Percentiles rank a stretch among this genome's conserved stretches.
phyloP scores from a whole-genome alignment of 2,113 vertebrate genomes.

The Athene cunicularia region DNA sequence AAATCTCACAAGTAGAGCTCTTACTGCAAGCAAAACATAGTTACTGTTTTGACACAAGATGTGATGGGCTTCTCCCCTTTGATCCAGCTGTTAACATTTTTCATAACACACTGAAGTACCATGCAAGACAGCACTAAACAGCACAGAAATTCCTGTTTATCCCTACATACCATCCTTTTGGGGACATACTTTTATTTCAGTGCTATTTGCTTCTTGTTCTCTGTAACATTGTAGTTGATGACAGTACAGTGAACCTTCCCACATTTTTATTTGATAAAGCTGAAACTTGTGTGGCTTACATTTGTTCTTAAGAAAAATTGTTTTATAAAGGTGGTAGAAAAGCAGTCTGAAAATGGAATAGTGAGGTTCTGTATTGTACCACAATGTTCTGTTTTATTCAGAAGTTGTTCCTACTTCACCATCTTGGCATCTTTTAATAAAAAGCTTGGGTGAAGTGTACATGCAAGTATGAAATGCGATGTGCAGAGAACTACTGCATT shows the following conservation, averaged over 20 bases:
- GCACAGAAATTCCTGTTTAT: background rate
- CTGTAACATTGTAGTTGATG: background rate
- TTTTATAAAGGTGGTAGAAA: background rate
- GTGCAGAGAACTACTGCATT: accelerated
- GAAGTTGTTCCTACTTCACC: background rate
- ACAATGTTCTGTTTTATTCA: background rate
- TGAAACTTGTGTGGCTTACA: background rate
- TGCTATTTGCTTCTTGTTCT: background rate
- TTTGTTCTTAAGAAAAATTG: background rate
- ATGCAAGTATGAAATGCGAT: background rate
- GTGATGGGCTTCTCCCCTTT: background rate
- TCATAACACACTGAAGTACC: background rate
- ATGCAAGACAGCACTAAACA: background rate
- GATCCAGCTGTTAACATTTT: background rate
- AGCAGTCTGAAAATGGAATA: background rate
- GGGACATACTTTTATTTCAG: background rate
- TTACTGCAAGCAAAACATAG: background rate
- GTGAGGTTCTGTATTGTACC: background rate
- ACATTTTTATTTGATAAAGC: background rate
- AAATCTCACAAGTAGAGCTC: background rate
- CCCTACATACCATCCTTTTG: background rate
- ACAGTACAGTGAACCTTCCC: background rate
- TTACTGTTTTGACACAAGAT: background rate
- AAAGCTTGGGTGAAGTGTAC: background rate
- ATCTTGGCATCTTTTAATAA: background rate